Conservation (phyloP, 2,888 invertebrate genomes). For the Amaurobius ferox region DNA sequence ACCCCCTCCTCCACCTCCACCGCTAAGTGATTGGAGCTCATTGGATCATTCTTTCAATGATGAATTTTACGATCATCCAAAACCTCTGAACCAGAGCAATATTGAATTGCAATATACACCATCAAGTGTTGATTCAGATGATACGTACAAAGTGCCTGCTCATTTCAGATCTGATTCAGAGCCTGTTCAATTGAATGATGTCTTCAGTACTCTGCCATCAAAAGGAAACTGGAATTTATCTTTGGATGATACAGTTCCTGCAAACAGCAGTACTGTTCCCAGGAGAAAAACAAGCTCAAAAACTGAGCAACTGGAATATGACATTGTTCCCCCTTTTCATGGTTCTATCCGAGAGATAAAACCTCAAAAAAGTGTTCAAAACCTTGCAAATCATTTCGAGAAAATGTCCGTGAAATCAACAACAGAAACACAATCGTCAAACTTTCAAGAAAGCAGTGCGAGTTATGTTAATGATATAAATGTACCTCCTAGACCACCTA, state of each 20-base stretch:
- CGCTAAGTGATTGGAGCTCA: constrained; percentile 25
- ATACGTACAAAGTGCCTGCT: constrained; percentile 49
- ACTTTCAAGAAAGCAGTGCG: neutral
- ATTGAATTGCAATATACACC: constrained; percentile 29
- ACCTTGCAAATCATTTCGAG: constrained; percentile 47
- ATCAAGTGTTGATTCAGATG: constrained; percentile 16
- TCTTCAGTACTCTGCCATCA: constrained; percentile 64
- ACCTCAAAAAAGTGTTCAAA: constrained; percentile 33
- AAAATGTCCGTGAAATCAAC: constrained; percentile 13
- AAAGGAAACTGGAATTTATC: constrained; percentile 74
- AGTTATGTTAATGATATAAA: constrained; percentile 9
- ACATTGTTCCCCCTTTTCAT: constrained; percentile 58
- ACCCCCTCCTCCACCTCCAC: constrained; percentile 72
- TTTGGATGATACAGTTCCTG: constrained; percentile 67
- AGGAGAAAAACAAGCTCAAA: constrained; percentile 31
- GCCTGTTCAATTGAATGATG: constrained; percentile 22
- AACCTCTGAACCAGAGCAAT: constrained; percentile 55
- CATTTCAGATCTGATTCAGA: constrained; percentile 35
- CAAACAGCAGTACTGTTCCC: constrained; percentile 51
- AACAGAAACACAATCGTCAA: neutral
- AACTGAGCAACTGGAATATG: constrained; percentile 43
- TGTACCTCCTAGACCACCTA: constrained; percentile 86
- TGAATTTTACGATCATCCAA: constrained; percentile 74
- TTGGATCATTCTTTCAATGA: constrained; percentile 36
- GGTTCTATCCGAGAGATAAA: constrained; percentile 53